Conservation (phyloP, 92 coral and sea anemone species). For the Heliopora coerulea region DNA sequence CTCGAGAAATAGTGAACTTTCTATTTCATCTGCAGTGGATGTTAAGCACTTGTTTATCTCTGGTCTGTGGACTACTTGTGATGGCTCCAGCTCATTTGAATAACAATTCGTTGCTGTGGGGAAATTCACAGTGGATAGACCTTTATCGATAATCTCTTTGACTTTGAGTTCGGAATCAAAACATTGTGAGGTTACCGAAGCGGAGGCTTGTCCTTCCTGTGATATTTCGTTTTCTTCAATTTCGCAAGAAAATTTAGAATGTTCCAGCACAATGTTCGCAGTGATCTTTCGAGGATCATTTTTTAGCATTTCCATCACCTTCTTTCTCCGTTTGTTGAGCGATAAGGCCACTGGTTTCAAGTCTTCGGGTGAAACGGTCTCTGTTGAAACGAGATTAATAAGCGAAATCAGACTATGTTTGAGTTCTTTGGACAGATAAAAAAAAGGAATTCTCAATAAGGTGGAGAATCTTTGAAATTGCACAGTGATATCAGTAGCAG, state of each 20-base stretch:
- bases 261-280: not conserved
- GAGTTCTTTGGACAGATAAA: too few relatives aligned
- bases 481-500: too few relatives aligned
- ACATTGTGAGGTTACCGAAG: not conserved
- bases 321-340: slow-evolving; percentile 19
- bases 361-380: not conserved
- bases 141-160: not conserved
- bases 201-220: not conserved
- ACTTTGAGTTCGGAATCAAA: not conserved
- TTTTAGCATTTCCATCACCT: slow-evolving; percentile 22
- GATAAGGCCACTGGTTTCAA: slow-evolving; percentile 1
- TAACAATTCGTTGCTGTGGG: not conserved
- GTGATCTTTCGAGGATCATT: slow-evolving; percentile 3
- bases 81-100: not conserved
- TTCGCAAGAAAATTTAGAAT: not conserved
- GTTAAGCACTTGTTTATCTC: not conserved
- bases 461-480: too few relatives aligned
- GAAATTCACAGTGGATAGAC: not conserved
- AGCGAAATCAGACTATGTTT: too few relatives aligned
- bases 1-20: not conserved
- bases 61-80: not conserved
- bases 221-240: not conserved
- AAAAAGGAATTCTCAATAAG: too few relatives aligned
- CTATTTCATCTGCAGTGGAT: not conserved
- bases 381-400: not conserved